A percentile compares a stretch with the other conserved stretches of the same genome.
Conservation (phyloP, 1,140 invertebrate genomes). For the Aphis gossypii region DNA sequence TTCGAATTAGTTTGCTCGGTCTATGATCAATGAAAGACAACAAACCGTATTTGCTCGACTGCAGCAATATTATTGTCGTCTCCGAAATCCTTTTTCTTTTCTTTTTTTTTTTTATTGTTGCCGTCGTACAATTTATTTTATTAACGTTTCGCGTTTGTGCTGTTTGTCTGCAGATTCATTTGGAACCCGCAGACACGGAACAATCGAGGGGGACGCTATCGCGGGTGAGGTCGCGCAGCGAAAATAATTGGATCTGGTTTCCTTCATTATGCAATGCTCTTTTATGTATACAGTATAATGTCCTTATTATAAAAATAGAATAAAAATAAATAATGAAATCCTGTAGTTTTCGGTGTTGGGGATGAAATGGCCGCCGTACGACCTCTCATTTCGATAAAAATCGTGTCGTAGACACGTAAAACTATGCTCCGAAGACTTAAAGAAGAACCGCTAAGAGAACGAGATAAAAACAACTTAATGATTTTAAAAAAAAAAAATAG, state of each 20-base stretch:
- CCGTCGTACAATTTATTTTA: slow-evolving; percentile 42
- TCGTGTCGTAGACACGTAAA: background rate
- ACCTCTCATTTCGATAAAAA: background rate
- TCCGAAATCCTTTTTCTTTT: slow-evolving; percentile 22
- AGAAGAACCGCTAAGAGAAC: background rate
- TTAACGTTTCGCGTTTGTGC: slow-evolving; percentile 36
- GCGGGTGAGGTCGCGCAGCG: background rate
- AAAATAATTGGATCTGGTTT: slow-evolving; percentile 49
- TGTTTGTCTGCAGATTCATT: slow-evolving; percentile 45
- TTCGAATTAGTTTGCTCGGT: slow-evolving; percentile 33
- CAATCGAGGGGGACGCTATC: background rate
- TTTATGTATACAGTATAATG: slow-evolving; percentile 39
- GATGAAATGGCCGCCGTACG: background rate
- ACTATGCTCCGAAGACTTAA: background rate
- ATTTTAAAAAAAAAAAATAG: background rate
- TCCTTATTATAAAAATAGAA: slow-evolving; percentile 32
- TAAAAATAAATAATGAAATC: slow-evolving; percentile 33
- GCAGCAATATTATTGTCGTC: slow-evolving; percentile 27
- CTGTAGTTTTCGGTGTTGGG: background rate
- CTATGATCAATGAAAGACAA: slow-evolving; percentile 44
- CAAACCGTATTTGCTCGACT: slow-evolving; percentile 10
- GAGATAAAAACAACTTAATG: background rate
- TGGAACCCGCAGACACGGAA: background rate
- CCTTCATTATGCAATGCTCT: slow-evolving; percentile 42
- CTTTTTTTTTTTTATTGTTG: background rate